Conservation (phyloP, 2,797 vertebrate species). For the Mallotus villosus region DNA sequence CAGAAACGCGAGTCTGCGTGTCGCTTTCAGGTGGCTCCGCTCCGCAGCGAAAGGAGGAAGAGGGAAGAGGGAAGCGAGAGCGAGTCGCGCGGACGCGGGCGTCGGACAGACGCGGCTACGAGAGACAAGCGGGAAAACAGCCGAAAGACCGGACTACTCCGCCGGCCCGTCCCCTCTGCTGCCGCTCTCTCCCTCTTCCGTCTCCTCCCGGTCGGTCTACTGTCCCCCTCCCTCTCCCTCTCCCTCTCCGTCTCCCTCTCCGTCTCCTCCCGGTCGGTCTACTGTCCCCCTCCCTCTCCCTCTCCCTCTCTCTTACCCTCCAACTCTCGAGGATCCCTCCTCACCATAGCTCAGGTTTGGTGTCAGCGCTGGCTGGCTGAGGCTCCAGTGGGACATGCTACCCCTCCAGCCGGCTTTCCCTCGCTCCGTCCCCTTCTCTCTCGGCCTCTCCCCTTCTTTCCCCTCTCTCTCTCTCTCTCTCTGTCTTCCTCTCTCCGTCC, state of each 20-base stretch:
- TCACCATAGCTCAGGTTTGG: conserved; percentile 47
- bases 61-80: conserved; percentile 9
- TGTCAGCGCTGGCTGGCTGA: conserved; percentile 35
- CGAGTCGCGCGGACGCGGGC: conserved; percentile 25
- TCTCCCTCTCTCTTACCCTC: conserved; percentile 23
- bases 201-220: not conserved
- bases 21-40: conserved; percentile 32
- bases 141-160: conserved; percentile 23
- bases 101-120: conserved; percentile 13
- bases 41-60: conserved; percentile 33
- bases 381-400: conserved; percentile 30
- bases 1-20: conserved; percentile 29
- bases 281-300: too few species aligned
- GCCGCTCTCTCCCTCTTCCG: conserved; percentile 1
- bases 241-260: conserved; percentile 19
- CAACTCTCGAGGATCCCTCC: conserved; percentile 29
- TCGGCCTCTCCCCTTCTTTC: conserved; percentile 15
- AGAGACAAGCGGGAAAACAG: not conserved
- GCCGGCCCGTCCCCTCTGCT: conserved; percentile 4
- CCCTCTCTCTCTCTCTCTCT: conserved; percentile 1
- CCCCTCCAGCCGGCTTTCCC: conserved; percentile 28
- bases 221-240: conserved; percentile 22
- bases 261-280: too few species aligned
- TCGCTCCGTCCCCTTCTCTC: conserved; percentile 32
- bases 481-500: conserved; percentile 33